Conservation (phyloP, 2,888 invertebrate genomes). For the Calephelis perditalis region DNA sequence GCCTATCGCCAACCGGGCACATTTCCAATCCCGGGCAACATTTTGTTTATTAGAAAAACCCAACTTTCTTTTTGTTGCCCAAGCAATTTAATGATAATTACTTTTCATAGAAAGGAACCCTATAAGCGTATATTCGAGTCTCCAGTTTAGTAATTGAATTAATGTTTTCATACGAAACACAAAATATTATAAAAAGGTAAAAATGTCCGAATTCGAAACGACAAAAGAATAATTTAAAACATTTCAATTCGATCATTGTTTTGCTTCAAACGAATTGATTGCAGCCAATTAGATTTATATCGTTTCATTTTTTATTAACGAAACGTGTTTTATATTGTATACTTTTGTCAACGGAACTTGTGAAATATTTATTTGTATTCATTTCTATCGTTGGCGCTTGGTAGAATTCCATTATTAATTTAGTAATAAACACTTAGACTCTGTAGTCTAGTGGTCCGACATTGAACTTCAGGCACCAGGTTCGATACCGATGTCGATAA, state of each 20-base stretch:
- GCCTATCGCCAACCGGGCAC: no score
- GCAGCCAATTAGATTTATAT: constrained; percentile 31
- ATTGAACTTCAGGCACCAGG: no score
- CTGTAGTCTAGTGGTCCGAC: no score
- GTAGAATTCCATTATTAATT: no score
- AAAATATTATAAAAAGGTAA: constrained; percentile 21
- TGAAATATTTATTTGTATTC: constrained; percentile 24
- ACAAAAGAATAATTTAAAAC: constrained; percentile 19
- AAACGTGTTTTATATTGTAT: constrained; percentile 15
- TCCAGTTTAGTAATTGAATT: background rate
- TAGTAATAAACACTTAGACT: no score
- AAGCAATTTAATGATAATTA: no score
- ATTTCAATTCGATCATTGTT: constrained; percentile 31
- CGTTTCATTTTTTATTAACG: constrained; percentile 26
- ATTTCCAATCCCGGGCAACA: no score
- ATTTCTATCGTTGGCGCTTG: background rate
- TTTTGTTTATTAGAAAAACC: no score
- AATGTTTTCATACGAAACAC: constrained; percentile 3
- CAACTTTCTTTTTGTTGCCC: no score
- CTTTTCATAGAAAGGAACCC: no score
- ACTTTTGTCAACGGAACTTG: constrained; percentile 19
- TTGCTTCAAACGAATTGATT: constrained; percentile 29
- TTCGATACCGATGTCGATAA: no score
- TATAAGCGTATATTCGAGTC: no score
- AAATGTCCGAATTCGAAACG: constrained; percentile 12